Evolutionary conservation across 2,797 vertebrate genomes (phyloP).

Genomic region (Bufotes viridis): DNA sequence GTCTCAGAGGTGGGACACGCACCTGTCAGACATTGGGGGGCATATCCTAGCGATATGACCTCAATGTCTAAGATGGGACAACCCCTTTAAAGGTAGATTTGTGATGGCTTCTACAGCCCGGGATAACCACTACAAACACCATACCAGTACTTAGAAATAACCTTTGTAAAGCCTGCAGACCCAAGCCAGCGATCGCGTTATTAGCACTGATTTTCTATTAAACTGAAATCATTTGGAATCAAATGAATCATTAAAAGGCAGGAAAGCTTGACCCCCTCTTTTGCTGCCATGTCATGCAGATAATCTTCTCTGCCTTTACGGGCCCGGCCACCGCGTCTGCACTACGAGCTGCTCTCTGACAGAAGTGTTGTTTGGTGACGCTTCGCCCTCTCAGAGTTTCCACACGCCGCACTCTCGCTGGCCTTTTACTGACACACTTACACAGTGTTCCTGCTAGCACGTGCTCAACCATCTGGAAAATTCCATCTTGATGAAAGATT

Average conservation of each 20-base stretch:
- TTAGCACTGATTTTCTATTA: background rate
- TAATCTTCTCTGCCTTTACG: background rate
- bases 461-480: slow-evolving; percentile 25
- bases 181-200: background rate
- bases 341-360: background rate
- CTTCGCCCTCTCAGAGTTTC: background rate
- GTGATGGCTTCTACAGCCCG: background rate
- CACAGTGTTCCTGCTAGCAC: slow-evolving; percentile 1
- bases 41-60: no score
- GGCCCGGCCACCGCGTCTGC: background rate
- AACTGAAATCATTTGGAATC: background rate
- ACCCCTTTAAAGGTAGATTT: no score
- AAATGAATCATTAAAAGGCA: background rate
- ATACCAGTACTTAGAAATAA: no score
- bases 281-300: slow-evolving; percentile 8
- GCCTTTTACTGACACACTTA: slow-evolving; percentile 10
- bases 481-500: slow-evolving; percentile 31
- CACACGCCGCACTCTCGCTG: background rate
- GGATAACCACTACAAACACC: background rate
- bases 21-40: no score
- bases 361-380: background rate
- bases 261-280: background rate
- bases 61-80: no score
- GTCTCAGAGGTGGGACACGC: no score
- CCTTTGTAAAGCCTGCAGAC: background rate